Evolutionary conservation across 2,888 invertebrate species (phyloP).

Genomic region (Ornithoptera priamus): DNA sequence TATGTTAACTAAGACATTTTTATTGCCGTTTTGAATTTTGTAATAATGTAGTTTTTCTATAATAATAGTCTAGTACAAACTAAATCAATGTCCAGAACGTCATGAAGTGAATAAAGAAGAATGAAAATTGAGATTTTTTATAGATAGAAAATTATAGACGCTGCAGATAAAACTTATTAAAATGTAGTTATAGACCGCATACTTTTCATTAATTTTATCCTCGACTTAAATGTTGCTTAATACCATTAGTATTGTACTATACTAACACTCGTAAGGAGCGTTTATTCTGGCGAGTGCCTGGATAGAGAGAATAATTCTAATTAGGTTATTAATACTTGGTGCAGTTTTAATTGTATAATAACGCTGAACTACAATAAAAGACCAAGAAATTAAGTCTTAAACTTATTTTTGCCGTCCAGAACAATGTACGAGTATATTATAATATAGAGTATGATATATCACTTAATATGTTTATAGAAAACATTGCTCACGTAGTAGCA

Average conservation of each 20-base stretch:
- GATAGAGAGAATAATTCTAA: background rate
- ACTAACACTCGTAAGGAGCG: background rate
- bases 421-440: no score
- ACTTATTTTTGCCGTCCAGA: background rate
- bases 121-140: background rate
- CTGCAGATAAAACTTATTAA: background rate
- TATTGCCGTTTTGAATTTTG: no score
- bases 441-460: no score
- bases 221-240: background rate
- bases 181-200: background rate
- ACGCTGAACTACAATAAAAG: background rate
- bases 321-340: background rate
- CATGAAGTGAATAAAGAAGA: background rate
- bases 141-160: no score
- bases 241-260: background rate
- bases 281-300: background rate
- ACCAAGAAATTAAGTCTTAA: background rate
- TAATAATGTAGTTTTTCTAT: no score
- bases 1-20: no score
- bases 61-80: background rate
- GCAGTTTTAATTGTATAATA: slow-evolving; percentile 5
- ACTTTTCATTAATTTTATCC: background rate
- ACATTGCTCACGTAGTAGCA: no score
- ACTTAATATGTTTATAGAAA: no score
- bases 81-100: background rate